Conservation (phyloP, 2,113 vertebrate genomes). For the Mesocricetus auratus region DNA sequence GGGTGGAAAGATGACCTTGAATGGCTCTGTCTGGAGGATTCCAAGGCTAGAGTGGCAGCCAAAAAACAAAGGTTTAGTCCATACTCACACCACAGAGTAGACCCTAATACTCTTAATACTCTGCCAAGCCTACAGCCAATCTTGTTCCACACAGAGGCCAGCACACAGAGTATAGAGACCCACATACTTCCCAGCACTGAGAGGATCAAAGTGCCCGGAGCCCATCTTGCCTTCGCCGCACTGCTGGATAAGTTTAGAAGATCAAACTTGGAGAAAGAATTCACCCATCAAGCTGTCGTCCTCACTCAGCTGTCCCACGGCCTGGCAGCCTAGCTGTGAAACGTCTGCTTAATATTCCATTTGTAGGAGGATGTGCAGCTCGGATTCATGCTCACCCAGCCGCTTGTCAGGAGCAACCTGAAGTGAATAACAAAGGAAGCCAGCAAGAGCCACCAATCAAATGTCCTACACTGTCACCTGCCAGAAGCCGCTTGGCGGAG, state of each 20-base stretch:
- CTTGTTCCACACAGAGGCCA: not conserved
- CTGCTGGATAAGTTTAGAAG: not conserved
- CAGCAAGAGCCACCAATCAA: not conserved
- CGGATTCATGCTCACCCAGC: rapidly evolving
- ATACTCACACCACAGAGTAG: rapidly evolving
- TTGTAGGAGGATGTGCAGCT: not conserved
- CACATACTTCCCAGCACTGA: rapidly evolving
- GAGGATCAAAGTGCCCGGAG: not conserved
- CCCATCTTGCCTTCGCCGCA: rapidly evolving
- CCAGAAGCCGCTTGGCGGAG: not conserved
- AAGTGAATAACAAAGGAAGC: not conserved
- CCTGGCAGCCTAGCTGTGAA: not conserved
- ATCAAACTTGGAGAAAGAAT: not conserved
- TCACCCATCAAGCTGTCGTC: not conserved
- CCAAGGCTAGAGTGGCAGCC: not conserved
- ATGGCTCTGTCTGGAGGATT: not conserved
- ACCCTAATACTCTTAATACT: rapidly evolving
- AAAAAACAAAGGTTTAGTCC: not conserved
- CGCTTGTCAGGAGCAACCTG: not conserved
- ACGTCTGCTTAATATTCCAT: not conserved
- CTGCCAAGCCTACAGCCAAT: rapidly evolving
- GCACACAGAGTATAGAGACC: not conserved
- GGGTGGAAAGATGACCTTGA: rapidly evolving
- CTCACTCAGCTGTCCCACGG: not conserved
- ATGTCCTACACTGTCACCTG: not conserved